Evolutionary conservation across 2,797 vertebrate species (phyloP).

Genomic region (Lycodopsis pacificus): DNA sequence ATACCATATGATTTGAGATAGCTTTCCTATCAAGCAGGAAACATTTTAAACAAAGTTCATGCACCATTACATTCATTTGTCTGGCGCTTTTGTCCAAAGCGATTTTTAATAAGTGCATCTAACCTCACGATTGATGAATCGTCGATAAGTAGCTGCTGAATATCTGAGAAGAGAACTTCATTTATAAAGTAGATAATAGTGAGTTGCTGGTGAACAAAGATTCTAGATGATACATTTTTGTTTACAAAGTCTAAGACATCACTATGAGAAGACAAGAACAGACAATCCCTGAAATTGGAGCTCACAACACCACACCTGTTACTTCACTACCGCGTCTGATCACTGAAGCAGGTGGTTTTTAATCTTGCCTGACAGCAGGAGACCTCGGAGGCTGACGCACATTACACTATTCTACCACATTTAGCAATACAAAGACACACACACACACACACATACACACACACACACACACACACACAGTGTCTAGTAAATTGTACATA

Average conservation of each 20-base stretch:
- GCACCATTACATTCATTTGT: background rate
- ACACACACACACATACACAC: background rate
- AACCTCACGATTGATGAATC: background rate
- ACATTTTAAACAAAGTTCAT: background rate
- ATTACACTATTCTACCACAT: conserved; percentile 37
- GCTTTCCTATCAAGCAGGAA: background rate
- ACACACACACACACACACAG: background rate
- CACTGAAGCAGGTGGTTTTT: conserved; percentile 51
- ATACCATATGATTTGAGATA: background rate
- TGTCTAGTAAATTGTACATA: background rate
- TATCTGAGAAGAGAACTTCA: background rate
- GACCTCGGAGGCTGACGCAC: conserved; percentile 32
- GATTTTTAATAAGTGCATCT: background rate
- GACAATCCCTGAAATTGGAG: background rate
- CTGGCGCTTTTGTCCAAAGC: background rate
- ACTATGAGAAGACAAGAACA: background rate
- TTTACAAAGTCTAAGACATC: background rate
- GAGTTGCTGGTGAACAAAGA: background rate
- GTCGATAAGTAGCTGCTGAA: background rate
- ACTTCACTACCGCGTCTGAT: conserved; percentile 10
- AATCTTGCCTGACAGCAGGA: conserved; percentile 42
- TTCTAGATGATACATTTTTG: background rate
- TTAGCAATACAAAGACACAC: background rate
- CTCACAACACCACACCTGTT: background rate
- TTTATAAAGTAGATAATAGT: background rate